Conservation (phyloP, 2,888 invertebrate genomes). For the Strigamia maritima region DNA sequence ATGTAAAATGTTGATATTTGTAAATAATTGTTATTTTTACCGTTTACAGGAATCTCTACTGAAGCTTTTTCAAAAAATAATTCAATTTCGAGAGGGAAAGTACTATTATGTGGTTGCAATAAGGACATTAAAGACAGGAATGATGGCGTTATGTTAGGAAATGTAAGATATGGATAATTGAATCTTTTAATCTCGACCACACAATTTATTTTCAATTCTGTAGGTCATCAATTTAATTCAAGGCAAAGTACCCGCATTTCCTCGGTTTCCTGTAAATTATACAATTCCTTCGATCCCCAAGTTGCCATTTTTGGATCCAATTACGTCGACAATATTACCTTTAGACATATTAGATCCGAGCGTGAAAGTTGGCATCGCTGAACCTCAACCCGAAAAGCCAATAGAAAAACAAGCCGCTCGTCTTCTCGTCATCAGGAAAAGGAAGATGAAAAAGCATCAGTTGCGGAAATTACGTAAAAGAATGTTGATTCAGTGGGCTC, state of each 20-base stretch:
- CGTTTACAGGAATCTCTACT: too few species aligned
- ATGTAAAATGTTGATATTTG: too few species aligned
- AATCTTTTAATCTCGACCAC: too few species aligned
- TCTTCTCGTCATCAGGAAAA: slow-evolving; percentile 70
- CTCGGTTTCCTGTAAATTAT: background rate
- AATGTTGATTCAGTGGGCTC: slow-evolving; percentile 73
- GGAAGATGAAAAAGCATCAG: slow-evolving; percentile 86
- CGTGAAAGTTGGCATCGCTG: background rate
- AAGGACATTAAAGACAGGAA: background rate
- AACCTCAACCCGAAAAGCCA: background rate
- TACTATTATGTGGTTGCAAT: too few species aligned
- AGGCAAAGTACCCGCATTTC: background rate
- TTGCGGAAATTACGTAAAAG: slow-evolving; percentile 72
- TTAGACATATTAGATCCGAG: background rate
- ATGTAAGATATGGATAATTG: background rate
- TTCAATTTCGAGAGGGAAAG: too few species aligned
- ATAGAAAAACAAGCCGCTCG: slow-evolving; percentile 67
- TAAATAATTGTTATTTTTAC: too few species aligned
- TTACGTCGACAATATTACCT: background rate
- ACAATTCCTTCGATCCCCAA: background rate
- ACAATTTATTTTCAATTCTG: too few species aligned
- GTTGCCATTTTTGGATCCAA: background rate
- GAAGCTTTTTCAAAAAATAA: too few species aligned
- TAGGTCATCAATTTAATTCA: background rate
- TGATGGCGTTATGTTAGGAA: background rate